Percentiles rank a stretch among this genome's conserved stretches.
phyloP scores from a whole-genome alignment of 1,140 invertebrate species.

The Calephelis virginiensis region DNA sequence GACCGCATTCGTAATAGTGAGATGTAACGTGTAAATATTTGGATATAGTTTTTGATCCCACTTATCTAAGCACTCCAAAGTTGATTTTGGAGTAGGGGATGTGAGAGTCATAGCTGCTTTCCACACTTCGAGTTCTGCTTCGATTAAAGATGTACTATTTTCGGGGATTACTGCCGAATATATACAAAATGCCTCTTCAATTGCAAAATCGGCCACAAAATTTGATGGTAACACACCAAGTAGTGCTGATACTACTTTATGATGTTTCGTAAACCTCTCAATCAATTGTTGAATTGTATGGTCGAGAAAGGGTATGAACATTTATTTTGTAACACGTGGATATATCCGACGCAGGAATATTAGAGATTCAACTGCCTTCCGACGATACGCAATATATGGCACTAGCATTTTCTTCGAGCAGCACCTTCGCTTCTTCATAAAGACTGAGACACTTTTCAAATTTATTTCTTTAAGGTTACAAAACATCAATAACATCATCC shows the following conservation, averaged over 20 bases:
- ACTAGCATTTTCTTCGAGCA: not conserved
- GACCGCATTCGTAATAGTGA: too few species aligned
- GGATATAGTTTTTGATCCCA: not conserved
- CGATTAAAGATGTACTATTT: not conserved
- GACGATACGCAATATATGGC: not conserved
- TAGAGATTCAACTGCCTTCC: not conserved
- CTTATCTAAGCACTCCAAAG: slow-evolving; percentile 1
- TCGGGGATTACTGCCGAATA: not conserved
- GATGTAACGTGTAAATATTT: slow-evolving; percentile 6
- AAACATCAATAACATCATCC: too few species aligned
- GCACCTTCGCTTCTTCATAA: not conserved
- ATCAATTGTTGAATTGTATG: not conserved
- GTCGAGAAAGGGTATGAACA: not conserved
- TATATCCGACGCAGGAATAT: not conserved
- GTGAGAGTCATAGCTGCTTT: slow-evolving; percentile 12
- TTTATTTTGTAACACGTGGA: not conserved
- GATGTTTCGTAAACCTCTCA: not conserved
- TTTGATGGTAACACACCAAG: not conserved
- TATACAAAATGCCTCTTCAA: not conserved
- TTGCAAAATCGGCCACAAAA: not conserved
- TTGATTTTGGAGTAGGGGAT: slow-evolving; percentile 2
- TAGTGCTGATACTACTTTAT: not conserved
- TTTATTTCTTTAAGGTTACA: too few species aligned
- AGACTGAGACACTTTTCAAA: too few species aligned
- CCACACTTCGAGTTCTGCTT: slow-evolving; percentile 1